phyloP scores from a whole-genome alignment of 2,888 invertebrate genomes.

The Erannis defoliaria region DNA sequence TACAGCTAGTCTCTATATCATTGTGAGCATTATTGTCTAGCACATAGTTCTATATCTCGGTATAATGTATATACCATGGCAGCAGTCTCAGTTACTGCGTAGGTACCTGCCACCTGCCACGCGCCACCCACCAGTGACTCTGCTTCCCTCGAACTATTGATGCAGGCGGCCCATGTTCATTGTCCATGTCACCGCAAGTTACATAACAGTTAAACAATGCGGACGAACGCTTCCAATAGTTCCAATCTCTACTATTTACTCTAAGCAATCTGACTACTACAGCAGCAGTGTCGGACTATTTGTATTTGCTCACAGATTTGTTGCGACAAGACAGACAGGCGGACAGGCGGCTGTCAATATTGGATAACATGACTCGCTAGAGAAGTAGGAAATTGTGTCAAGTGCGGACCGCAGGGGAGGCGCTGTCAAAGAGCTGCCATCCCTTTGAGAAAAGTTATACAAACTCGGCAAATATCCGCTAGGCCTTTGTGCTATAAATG shows the following conservation, averaged over 20 bases:
- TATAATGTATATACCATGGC: not conserved
- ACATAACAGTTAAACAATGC: slow-evolving; percentile 7
- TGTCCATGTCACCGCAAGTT: not conserved
- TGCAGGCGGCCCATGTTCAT: slow-evolving; percentile 5
- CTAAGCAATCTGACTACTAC: slow-evolving; percentile 17
- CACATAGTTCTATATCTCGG: too few species aligned
- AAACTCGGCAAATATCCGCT: slow-evolving; percentile 1
- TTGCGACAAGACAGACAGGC: slow-evolving; percentile 16
- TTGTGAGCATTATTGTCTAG: too few species aligned
- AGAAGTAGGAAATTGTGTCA: slow-evolving; percentile 24
- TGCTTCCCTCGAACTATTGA: not conserved
- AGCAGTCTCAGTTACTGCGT: not conserved
- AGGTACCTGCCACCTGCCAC: not conserved
- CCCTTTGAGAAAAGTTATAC: slow-evolving; percentile 23
- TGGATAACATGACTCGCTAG: slow-evolving; percentile 13
- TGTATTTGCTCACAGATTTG: slow-evolving; percentile 34
- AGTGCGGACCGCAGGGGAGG: slow-evolving; percentile 10
- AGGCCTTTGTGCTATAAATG: slow-evolving; percentile 11
- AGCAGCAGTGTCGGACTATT: not conserved
- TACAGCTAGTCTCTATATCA: too few species aligned
- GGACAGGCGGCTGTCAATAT: slow-evolving; percentile 27
- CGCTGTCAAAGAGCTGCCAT: slow-evolving; percentile 29
- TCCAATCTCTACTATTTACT: slow-evolving; percentile 9
- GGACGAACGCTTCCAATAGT: not conserved
- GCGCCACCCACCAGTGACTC: not conserved